Evolutionary conservation across 2,888 invertebrate species (phyloP).

Genomic region (Eurois occulta): DNA sequence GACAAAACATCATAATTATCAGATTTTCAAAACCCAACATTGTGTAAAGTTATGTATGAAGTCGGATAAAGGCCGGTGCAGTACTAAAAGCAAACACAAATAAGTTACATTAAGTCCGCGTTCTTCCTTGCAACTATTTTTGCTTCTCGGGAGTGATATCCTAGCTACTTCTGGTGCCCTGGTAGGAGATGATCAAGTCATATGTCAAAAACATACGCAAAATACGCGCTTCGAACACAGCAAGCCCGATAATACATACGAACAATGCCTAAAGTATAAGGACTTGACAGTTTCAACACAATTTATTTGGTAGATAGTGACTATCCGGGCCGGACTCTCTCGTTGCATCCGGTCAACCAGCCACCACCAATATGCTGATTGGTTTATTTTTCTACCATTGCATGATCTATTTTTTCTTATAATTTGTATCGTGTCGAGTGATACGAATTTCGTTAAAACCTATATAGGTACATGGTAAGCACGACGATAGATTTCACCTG

Average conservation of each 20-base stretch:
- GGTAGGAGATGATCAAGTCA: constrained; percentile 8
- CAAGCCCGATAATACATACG: neutral
- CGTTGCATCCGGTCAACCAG: neutral
- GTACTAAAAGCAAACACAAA: constrained; percentile 47
- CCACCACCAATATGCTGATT: neutral
- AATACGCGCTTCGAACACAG: neutral
- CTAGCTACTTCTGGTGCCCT: constrained; percentile 23
- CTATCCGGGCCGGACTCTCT: neutral
- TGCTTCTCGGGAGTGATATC: constrained; percentile 11
- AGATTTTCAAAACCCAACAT: constrained; percentile 2
- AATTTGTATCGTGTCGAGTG: no score
- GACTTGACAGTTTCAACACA: neutral
- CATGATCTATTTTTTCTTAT: neutral
- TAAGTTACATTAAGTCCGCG: constrained; percentile 34
- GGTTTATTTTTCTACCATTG: neutral
- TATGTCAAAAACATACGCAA: neutral
- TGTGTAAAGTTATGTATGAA: neutral
- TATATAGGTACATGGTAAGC: neutral
- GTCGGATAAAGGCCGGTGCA: constrained; percentile 2
- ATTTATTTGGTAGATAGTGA: constrained; percentile 1
- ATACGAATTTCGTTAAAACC: neutral
- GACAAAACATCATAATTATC: neutral
- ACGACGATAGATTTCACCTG: constrained; percentile 6
- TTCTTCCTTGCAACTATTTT: constrained; percentile 16
- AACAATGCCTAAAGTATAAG: neutral